Evolutionary conservation across 2,113 vertebrate species (phyloP).

Genomic region (Glaucidium brasilianum): DNA sequence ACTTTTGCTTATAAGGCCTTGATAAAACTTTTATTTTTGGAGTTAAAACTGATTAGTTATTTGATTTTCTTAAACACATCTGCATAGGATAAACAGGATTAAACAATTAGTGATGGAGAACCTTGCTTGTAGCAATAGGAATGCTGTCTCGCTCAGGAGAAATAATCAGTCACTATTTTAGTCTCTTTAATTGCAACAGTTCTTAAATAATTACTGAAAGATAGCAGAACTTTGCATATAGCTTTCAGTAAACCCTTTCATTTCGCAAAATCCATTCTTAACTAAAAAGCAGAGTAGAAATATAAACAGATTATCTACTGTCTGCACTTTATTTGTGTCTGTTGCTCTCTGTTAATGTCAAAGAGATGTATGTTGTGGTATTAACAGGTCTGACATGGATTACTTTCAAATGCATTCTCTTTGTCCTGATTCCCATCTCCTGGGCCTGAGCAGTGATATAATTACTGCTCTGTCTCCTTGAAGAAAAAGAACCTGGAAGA

Average conservation of each 20-base stretch:
- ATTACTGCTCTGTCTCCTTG: background rate
- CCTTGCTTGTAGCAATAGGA: background rate
- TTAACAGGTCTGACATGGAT: slow-evolving; percentile 33
- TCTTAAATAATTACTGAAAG: slow-evolving; percentile 24
- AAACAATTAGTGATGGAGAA: background rate
- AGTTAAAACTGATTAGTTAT: background rate
- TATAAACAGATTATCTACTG: background rate
- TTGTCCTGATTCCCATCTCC: slow-evolving; percentile 8
- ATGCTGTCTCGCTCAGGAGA: background rate
- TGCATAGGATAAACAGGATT: background rate
- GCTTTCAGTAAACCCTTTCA: background rate
- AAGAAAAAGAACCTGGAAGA: background rate
- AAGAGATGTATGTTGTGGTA: slow-evolving; percentile 13
- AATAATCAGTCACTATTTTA: background rate
- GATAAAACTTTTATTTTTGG: background rate
- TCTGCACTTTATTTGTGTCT: slow-evolving; percentile 45
- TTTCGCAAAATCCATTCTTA: slow-evolving; percentile 17
- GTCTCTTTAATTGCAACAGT: background rate
- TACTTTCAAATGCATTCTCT: slow-evolving; percentile 14
- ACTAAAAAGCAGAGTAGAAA: slow-evolving; percentile 2
- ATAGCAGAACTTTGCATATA: background rate
- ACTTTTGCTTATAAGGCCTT: background rate
- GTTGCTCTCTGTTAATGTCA: slow-evolving; percentile 44
- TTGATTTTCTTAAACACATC: background rate
- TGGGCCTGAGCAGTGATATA: background rate